phyloP scores from a whole-genome alignment of 2,888 invertebrate species.

The Drosophila koepferae region DNA sequence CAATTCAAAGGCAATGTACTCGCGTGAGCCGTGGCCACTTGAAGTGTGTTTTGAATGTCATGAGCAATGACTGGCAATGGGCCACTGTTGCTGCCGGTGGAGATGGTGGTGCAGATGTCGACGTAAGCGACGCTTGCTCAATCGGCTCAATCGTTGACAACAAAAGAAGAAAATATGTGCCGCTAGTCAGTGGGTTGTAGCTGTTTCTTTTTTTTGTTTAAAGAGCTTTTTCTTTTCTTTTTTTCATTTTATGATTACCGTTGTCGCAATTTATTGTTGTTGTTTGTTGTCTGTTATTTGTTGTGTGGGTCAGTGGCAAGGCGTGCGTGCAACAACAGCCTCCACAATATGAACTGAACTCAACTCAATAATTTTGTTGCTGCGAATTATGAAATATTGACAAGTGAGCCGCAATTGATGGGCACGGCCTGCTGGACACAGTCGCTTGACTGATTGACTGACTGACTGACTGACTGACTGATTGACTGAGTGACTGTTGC shows the following conservation, averaged over 20 bases:
- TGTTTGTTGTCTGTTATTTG: conserved; percentile 28
- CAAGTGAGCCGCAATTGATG: conserved; percentile 54
- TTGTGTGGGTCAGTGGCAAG: conserved; percentile 77
- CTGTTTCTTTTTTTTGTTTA: conserved; percentile 3
- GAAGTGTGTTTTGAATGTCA: conserved; percentile 79
- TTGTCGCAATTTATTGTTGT: conserved; percentile 62
- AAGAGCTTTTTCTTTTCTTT: neutral
- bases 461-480: neutral
- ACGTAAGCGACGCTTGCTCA: conserved; percentile 67
- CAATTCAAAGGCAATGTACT: conserved; percentile 54
- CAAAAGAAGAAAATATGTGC: conserved; percentile 35
- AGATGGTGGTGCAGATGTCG: conserved; percentile 22
- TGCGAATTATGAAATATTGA: conserved; percentile 63
- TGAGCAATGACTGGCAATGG: conserved; percentile 74
- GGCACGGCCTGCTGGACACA: conserved; percentile 41
- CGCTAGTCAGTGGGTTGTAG: conserved; percentile 45
- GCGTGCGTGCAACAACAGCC: conserved; percentile 43
- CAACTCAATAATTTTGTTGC: conserved; percentile 41
- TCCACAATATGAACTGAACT: conserved; percentile 5
- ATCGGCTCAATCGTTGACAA: conserved; percentile 67
- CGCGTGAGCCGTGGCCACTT: conserved; percentile 60
- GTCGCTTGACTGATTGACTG: neutral
- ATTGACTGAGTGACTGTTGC: neutral
- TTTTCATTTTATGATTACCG: conserved; percentile 49
- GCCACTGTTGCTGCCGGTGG: conserved; percentile 16